Evolutionary conservation across 2,113 vertebrate genomes (phyloP), one percentile per base, ranked within the genome.

Genomic region (Tetraodon nigroviridis): DNA sequence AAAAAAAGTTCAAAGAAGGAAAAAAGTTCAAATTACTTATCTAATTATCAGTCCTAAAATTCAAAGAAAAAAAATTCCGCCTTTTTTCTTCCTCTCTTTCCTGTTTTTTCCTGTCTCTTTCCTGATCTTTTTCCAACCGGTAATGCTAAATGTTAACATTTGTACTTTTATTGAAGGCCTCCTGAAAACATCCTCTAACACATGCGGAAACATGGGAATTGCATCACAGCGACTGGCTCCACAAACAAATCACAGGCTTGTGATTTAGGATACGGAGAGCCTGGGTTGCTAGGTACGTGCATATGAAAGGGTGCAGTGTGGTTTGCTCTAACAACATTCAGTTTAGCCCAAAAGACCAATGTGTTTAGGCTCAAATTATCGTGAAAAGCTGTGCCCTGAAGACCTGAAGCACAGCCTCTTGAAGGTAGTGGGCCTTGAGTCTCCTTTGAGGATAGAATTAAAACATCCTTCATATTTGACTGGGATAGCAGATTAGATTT

Each of bases 1-100:
- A 89, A 87, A 84, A 84, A 74, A 86, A 85, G 84, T 89, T 81
- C 58, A 84, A 91, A 89, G 78, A 82, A 79, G 47, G 47, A 16
- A 73, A 84, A 74, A 86, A 85, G 84, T 89, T 37, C 32, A 37
- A 8, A 12, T 11, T 37, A 37, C 8, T 37, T 12, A 29, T 75
- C 80, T 88, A 71, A 88, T 86, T 84, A 86, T 83, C 66, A 69
- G 69, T 68, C 72, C 76, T 72, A 76, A 85, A 83, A 79, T 62
- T 81, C 75, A 71, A 86, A 78, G 54, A 81, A 79, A 84, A 84
- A 79, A 74, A 80, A 63, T 53, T 48, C 62, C 54, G 42, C 58
- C 57, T 58, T 58, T n/a, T 61, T 47, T 41, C 19, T 46, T 44
- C 24, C 42, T 16, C 16, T 48, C 47, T 63, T 84, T 79, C 64